Base-by-base conservation (phyloP, 1,140 invertebrate genomes). In the Pygmarrhopalites habei region DNA sequence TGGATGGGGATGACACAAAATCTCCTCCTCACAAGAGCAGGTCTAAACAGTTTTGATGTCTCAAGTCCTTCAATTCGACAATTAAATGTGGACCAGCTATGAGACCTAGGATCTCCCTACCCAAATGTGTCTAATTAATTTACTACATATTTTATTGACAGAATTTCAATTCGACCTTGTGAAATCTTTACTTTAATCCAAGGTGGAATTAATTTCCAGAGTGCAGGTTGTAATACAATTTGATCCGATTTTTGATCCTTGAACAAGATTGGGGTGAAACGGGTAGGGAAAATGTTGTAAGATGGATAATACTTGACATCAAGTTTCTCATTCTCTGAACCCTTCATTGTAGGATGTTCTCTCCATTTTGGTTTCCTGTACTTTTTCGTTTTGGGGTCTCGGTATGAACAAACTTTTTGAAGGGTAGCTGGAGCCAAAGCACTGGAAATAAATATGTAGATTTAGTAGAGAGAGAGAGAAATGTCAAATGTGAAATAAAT, bases 161-260 rank as follows among this genome's bases (percentile, higher is more conserved):
- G n/a, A n/a, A n/a, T n/a, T n/a, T n/a, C n/a, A n/a, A n/a, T n/a
- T n/a, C n/a, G n/a, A n/a, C n/a, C n/a, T n/a, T n/a, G n/a, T n/a
- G n/a, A n/a, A n/a, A n/a, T n/a, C n/a, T n/a, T n/a, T n/a, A n/a
- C n/a, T n/a, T n/a, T n/a, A n/a, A n/a, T n/a, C 86, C 87, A 90
- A 12, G 81, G 82, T 12, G 89, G 89, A 64, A 90, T 85, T 72
- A 92, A 82, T 25, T 88, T 88, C 89, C 89, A 92, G 76, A 86
- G 80, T 87, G 89, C 89, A 1, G 87, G 85, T 65, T 84, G 81
- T 1, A 90, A 65, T 14, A 83, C 71, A 64, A 79, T 77, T 15
- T 78, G 75, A 19, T 60, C 75, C 61, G 35, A 64, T 77, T 21
- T 80, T 7, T 39, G 5, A 12, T 59, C 78, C 1, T 83, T 82